A percentile compares a stretch with the other conserved stretches of the same genome.
Conservation (phyloP, 2,888 invertebrate species). For the Andrena camellia region DNA sequence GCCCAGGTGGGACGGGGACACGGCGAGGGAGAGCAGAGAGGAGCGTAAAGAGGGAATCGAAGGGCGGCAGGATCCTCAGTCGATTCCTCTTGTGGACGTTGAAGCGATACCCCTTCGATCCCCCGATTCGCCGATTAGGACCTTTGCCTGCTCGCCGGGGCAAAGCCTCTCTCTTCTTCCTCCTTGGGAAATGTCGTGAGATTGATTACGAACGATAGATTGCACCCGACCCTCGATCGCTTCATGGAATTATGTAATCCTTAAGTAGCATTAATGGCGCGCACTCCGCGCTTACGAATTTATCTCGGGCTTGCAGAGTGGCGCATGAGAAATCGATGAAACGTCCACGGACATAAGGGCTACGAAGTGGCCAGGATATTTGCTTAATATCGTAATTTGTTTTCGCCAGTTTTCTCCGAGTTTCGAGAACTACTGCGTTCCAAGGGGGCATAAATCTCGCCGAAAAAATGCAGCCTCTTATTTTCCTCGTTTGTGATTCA, state of each 20-base stretch:
- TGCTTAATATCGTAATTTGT: constrained; percentile 17
- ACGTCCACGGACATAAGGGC: neutral
- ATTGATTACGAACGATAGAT: neutral
- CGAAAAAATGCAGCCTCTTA: constrained; percentile 61
- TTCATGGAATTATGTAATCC: too few relatives aligned
- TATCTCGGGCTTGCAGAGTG: neutral
- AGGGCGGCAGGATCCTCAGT: constrained; percentile 29
- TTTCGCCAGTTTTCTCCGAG: constrained; percentile 11
- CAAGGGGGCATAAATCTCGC: constrained; percentile 48
- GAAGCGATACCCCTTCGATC: constrained; percentile 44
- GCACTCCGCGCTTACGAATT: neutral
- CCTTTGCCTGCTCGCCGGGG: neutral
- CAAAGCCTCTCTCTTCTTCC: neutral
- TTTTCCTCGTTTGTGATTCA: constrained; percentile 53
- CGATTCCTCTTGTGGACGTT: constrained; percentile 49
- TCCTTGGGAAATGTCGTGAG: neutral
- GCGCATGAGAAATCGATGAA: neutral
- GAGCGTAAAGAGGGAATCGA: constrained; percentile 18
- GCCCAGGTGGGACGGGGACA: constrained; percentile 4
- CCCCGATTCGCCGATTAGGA: constrained; percentile 41
- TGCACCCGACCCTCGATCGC: neutral
- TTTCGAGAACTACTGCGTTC: neutral
- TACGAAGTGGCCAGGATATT: neutral
- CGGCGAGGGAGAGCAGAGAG: neutral
- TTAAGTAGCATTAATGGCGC: too few relatives aligned